A percentile compares a stretch with the other conserved stretches of the same genome.
phyloP scores from a whole-genome alignment of 2,888 invertebrate genomes.

The Cremastobaeus sp. region DNA sequence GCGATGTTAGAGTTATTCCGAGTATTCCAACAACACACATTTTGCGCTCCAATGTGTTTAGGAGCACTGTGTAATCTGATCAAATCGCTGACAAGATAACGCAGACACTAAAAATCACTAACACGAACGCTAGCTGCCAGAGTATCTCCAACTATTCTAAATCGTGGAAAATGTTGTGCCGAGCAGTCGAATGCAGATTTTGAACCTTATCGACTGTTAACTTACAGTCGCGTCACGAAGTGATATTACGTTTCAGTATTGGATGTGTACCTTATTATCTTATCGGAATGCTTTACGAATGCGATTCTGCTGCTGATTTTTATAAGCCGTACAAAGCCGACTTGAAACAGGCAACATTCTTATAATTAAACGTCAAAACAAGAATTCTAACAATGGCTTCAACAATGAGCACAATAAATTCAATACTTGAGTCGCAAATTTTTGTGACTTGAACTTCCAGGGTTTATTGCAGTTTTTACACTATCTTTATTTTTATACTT shows the following conservation, averaged over 20 bases:
- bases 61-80: too few species aligned
- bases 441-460: too few species aligned
- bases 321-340: too few species aligned
- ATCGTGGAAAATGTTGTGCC: conserved; percentile 46
- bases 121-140: conserved; percentile 5
- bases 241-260: conserved; percentile 45
- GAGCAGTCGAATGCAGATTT: conserved; percentile 50
- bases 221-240: conserved; percentile 53
- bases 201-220: conserved; percentile 55
- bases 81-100: conserved; percentile 3
- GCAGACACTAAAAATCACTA: conserved; percentile 46
- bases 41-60: too few species aligned
- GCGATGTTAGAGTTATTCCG: not conserved
- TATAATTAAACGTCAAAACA: too few species aligned
- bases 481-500: too few species aligned
- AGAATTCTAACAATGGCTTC: too few species aligned
- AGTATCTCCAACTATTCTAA: conserved; percentile 15
- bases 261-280: conserved; percentile 54
- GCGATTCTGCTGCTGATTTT: too few species aligned
- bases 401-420: too few species aligned
- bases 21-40: conserved; percentile 5
- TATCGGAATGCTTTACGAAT: conserved; percentile 38
- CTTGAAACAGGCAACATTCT: too few species aligned
- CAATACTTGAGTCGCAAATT: too few species aligned
- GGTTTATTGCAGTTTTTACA: too few species aligned